Percentiles rank a stretch among this genome's conserved stretches.
Evolutionary conservation across 2,113 vertebrate genomes (phyloP).

Genomic region (Oceanites oceanicus): DNA sequence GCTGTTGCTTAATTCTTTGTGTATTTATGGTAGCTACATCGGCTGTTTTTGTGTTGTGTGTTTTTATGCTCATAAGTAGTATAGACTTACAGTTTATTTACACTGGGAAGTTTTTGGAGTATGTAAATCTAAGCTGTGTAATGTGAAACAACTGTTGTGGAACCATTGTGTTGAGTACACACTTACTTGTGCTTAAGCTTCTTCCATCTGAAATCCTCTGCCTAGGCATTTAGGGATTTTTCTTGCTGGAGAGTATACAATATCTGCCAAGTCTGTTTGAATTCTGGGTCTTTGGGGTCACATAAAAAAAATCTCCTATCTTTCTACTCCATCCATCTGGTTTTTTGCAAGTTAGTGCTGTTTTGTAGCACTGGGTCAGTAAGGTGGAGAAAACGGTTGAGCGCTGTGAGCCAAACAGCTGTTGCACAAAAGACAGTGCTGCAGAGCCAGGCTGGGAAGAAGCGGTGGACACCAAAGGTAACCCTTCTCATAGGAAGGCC

Average conservation of each 20-base stretch:
- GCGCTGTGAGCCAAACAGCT: background rate
- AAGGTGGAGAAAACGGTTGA: background rate
- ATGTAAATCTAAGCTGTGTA: background rate
- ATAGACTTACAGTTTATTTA: background rate
- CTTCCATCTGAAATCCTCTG: background rate
- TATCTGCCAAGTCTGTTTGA: background rate
- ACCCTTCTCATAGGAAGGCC: background rate
- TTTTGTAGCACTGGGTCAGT: background rate
- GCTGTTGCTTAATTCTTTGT: background rate
- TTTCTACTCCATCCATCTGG: background rate
- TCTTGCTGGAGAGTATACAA: background rate
- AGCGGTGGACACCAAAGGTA: background rate
- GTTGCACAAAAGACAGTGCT: background rate
- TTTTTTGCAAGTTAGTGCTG: background rate
- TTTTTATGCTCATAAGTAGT: background rate
- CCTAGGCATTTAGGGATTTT: background rate
- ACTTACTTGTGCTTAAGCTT: background rate
- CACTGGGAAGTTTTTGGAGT: background rate
- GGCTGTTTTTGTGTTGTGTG: background rate
- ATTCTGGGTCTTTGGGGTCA: background rate
- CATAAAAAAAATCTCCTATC: fast-evolving
- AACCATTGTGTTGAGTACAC: fast-evolving
- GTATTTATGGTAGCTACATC: background rate
- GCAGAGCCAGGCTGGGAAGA: background rate
- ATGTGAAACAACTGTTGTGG: background rate